A percentile compares a stretch with the other conserved stretches of the same genome.
phyloP scores from a whole-genome alignment of 2,113 vertebrate genomes.

The Pteruthius melanotis region DNA sequence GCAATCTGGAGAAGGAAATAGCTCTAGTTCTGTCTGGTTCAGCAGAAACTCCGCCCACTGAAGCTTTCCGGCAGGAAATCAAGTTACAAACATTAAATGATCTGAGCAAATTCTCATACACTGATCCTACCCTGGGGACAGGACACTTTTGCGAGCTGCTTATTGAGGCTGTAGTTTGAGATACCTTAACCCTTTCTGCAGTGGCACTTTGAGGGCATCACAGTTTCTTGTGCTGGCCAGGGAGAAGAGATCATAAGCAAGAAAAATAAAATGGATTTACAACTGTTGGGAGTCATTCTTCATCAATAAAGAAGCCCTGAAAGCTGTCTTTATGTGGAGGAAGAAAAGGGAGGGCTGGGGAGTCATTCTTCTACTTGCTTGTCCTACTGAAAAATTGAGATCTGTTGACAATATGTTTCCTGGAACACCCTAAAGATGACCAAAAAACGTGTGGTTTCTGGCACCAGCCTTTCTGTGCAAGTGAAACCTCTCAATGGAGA shows the following conservation, averaged over 20 bases:
- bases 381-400: slow-evolving; percentile 15
- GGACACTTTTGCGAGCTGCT: slow-evolving; percentile 19
- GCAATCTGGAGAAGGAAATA: slow-evolving; percentile 59
- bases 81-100: slow-evolving; percentile 64
- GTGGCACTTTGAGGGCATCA: neutral
- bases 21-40: slow-evolving; percentile 59
- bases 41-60: slow-evolving; percentile 55
- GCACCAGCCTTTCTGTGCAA: neutral
- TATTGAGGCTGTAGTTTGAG: slow-evolving; percentile 8
- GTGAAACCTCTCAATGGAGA: slow-evolving; percentile 30
- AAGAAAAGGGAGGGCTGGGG: neutral
- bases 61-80: slow-evolving; percentile 68
- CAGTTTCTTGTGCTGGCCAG: neutral
- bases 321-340: neutral
- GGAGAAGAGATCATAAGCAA: neutral
- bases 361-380: neutral
- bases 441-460: slow-evolving; percentile 53
- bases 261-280: neutral
- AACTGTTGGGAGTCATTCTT: neutral
- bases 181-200: slow-evolving; percentile 49
- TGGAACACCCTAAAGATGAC: slow-evolving; percentile 54
- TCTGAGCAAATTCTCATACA: slow-evolving; percentile 64
- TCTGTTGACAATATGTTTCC: slow-evolving; percentile 42
- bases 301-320: neutral
- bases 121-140: slow-evolving; percentile 60